phyloP scores from a whole-genome alignment of 2,797 vertebrate species.

The Dryobates pubescens region DNA sequence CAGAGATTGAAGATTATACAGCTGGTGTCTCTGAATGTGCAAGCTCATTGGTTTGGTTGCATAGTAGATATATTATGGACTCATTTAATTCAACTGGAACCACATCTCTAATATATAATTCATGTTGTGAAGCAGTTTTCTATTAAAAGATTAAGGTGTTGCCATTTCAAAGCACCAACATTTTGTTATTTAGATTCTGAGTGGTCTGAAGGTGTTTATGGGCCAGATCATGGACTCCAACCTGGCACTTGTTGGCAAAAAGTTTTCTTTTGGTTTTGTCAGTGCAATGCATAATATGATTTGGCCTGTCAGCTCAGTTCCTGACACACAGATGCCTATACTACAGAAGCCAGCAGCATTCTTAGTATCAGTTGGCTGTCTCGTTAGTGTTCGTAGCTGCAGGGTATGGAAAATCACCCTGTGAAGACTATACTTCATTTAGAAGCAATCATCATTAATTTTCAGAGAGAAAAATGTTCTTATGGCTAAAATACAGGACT shows the following conservation, averaged over 20 bases:
- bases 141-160: slow-evolving; percentile 50
- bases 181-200: slow-evolving; percentile 1
- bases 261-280: background rate
- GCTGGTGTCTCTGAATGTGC: slow-evolving; percentile 6
- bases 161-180: slow-evolving; percentile 24
- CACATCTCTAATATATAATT: slow-evolving; percentile 36
- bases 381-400: background rate
- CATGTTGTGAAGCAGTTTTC: slow-evolving; percentile 37
- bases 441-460: background rate
- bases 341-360: background rate
- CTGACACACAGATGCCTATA: background rate
- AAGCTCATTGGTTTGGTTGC: slow-evolving; percentile 38
- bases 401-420: background rate
- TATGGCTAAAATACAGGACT: background rate
- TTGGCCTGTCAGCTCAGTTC: background rate
- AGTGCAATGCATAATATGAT: background rate
- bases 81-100: slow-evolving; percentile 49
- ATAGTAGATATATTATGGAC: background rate
- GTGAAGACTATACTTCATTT: background rate
- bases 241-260: background rate
- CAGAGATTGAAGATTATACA: slow-evolving; percentile 18
- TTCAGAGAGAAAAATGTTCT: background rate
- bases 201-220: background rate
- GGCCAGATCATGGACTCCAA: slow-evolving; percentile 21
- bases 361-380: background rate